Conservation (phyloP, 2,113 vertebrate genomes). For the rat (Rattus norvegicus) region GRCr8 NC_086031.1:96723501-96724000, state of each 20-base stretch:
- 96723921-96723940: accelerated
- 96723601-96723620: no score
- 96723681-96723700: neutral
- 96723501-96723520: no score
- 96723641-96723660: neutral
- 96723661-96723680: neutral
- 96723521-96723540: no score
- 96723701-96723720: neutral
- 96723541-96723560: no score
- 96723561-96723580: no score
- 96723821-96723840: neutral
- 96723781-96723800: neutral
- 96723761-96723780: neutral
- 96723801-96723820: neutral
- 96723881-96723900: neutral
- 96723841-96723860: neutral
- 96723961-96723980: neutral
- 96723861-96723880: neutral
- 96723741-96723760: neutral
- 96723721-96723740: neutral
- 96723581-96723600: no score
- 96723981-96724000: neutral
- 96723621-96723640: no score
- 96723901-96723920: accelerated
- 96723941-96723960: neutral